Conservation (phyloP, 2,888 invertebrate species). For the Zhuqinia jingwanae region DNA sequence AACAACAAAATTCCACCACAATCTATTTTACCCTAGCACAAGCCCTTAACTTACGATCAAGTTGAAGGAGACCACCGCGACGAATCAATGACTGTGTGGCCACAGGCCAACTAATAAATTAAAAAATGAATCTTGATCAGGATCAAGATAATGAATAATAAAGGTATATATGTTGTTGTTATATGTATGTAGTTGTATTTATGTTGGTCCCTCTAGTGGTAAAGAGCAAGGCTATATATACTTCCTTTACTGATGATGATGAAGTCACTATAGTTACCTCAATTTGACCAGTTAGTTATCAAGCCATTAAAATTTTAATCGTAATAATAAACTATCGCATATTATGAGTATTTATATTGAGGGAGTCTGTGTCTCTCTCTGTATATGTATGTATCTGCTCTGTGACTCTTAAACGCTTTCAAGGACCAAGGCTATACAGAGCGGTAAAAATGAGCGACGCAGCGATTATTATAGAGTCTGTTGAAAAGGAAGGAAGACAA, state of each 20-base stretch:
- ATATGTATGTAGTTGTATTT: background rate
- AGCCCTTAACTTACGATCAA: background rate
- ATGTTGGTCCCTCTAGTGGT: background rate
- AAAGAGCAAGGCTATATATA: slow-evolving; percentile 39
- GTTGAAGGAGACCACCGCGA: slow-evolving; percentile 64
- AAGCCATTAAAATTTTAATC: background rate
- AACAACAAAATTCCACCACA: background rate
- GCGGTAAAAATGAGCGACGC: background rate
- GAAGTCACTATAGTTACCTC: background rate
- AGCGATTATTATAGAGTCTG: background rate
- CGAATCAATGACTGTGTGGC: slow-evolving; percentile 56
- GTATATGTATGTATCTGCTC: too few species aligned
- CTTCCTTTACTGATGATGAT: background rate
- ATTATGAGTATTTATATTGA: background rate
- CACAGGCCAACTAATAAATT: slow-evolving; percentile 27
- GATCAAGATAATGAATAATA: slow-evolving; percentile 42
- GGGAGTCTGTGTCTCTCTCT: background rate
- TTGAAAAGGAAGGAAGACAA: slow-evolving; percentile 14
- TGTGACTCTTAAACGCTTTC: background rate
- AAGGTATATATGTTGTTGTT: slow-evolving; percentile 6
- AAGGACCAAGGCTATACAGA: slow-evolving; percentile 15
- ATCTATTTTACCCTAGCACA: background rate
- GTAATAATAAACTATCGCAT: background rate
- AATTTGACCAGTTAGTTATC: background rate
- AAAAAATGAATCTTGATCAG: slow-evolving; percentile 19